A percentile compares a stretch with the other conserved stretches of the same genome.
Evolutionary conservation across 2,113 vertebrate species (phyloP).

Genomic region (Mellivora capensis): DNA sequence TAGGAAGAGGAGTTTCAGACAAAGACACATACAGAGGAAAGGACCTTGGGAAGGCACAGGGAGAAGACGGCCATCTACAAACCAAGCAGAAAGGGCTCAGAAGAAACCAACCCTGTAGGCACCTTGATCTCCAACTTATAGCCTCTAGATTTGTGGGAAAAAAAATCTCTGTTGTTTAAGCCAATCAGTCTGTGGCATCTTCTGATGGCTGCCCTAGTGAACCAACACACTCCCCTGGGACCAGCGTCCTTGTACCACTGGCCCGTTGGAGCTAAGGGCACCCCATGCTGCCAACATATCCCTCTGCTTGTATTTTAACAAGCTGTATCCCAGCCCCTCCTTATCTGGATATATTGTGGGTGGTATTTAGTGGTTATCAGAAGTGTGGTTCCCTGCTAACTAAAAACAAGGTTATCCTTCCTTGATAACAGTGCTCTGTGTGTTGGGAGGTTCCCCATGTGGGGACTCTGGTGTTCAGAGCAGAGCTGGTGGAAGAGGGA

Average conservation of each 20-base stretch:
- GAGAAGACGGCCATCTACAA: neutral
- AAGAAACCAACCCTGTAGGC: neutral
- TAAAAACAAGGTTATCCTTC: neutral
- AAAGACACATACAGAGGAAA: neutral
- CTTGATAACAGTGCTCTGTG: neutral
- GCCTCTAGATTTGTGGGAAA: neutral
- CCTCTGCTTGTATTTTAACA: neutral
- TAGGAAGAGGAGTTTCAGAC: neutral
- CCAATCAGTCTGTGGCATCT: neutral
- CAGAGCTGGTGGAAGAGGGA: neutral
- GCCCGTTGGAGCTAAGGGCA: neutral
- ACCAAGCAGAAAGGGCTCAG: neutral
- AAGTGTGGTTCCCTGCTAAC: neutral
- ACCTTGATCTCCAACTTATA: neutral
- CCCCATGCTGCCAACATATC: rapidly evolving
- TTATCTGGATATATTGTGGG: neutral
- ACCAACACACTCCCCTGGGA: neutral
- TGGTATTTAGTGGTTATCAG: neutral
- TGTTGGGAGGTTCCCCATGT: neutral
- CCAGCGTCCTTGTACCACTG: neutral
- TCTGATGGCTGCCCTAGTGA: too few species aligned
- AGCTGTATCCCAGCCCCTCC: neutral
- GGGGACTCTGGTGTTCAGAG: neutral
- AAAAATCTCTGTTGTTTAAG: neutral
- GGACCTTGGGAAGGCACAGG: neutral